These are phyloP conservation scores for Himalopsyche japonica DNA, from an alignment of 2,888 invertebrate species.

Conservation along the genomic window DNA sequence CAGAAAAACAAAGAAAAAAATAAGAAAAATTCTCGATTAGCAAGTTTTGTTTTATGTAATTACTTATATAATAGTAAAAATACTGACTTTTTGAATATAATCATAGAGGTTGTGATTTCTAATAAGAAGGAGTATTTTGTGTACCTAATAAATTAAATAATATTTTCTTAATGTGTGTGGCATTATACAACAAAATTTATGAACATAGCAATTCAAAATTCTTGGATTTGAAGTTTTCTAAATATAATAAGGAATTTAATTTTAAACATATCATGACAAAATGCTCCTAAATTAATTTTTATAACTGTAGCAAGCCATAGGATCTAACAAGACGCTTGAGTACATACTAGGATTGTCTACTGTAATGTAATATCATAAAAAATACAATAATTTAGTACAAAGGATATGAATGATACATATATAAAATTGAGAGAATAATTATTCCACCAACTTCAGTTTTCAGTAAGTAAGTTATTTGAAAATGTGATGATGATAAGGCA, in stretches of 20 bases:
- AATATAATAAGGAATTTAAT: background rate
- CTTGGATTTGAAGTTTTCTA: background rate
- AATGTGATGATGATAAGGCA: background rate
- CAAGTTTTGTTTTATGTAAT: background rate
- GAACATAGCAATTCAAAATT: too few relatives aligned
- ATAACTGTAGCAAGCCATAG: background rate
- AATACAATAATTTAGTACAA: background rate
- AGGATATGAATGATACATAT: too few relatives aligned
- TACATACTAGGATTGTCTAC: background rate
- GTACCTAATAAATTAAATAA: background rate
- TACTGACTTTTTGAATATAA: background rate
- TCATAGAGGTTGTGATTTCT: background rate
- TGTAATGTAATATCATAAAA: background rate
- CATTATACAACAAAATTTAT: too few relatives aligned
- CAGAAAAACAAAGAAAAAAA: conserved; percentile 41
- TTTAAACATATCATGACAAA: background rate
- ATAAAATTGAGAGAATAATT: background rate
- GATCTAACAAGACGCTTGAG: background rate
- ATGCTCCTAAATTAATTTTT: background rate
- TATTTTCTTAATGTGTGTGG: background rate
- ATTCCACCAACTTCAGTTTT: background rate
- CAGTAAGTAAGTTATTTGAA: background rate
- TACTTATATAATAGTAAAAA: background rate
- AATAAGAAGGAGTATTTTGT: background rate
- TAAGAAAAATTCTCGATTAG: background rate